Conservation (phyloP, 1,140 invertebrate genomes). For the Potamilus streckersoni region DNA sequence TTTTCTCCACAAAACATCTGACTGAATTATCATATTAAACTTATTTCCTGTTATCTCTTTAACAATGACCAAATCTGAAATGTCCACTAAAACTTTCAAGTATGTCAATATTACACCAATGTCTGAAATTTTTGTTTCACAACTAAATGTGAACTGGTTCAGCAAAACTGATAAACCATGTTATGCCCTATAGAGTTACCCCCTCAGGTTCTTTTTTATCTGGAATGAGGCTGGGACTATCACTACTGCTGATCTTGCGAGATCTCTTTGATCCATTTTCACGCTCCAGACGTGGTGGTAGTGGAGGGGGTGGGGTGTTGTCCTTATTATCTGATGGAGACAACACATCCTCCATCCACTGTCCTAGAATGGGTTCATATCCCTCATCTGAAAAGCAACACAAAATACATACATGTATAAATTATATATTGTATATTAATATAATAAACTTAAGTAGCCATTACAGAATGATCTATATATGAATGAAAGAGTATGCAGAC, state of each 20-base stretch:
- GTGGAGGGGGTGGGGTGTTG: conserved; percentile 58
- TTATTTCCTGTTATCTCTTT: no score
- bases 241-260: conserved; percentile 52
- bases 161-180: background rate
- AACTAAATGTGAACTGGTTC: no score
- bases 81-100: no score
- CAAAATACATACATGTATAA: background rate
- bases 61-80: no score
- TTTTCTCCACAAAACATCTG: no score
- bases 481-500: no score
- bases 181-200: conserved; percentile 67
- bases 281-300: conserved; percentile 47
- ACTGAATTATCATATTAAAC: no score
- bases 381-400: conserved; percentile 74
- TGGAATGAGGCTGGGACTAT: conserved; percentile 76
- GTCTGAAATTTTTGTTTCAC: no score
- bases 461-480: no score
- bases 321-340: conserved; percentile 74
- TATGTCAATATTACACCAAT: no score
- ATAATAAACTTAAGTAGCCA: no score
- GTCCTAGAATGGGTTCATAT: conserved; percentile 89
- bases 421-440: no score
- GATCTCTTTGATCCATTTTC: conserved; percentile 53
- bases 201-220: conserved; percentile 92
- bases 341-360: conserved; percentile 93